Evolutionary conservation across 2,888 invertebrate genomes (phyloP), one percentile per base, ranked within the genome.

Genomic region (Archaeoteleia sp.): DNA sequence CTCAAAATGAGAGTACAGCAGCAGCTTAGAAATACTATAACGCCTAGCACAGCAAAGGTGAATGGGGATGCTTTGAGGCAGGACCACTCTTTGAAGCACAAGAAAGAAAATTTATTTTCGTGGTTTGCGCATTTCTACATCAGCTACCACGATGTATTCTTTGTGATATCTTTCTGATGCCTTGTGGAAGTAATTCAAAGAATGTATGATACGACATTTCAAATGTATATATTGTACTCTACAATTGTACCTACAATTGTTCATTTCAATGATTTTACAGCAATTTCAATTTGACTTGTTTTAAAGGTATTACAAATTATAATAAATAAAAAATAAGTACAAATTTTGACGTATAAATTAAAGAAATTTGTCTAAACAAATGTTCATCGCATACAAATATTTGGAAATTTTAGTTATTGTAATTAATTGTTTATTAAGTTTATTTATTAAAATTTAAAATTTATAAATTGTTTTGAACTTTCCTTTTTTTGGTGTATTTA

Each of bases 1-100:
- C 75, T 67, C 48, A 78, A 53, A 30, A 63, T 37, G 9, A 79
- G 49, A 13, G 79, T 72, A 20, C 77, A 77, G 35, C 73, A 76
- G 34, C 79, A 79, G 8, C 73, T 73, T 20, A 76, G n/a, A 20
- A 61, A 23, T 10, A 54, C 39, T 27, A 67, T 32, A 27, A 67
- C 12, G 13, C 54, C 46, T 6, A 71, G 7, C 8, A 49, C 30
- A 23, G 54, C 40, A 32, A 60, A 62, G 37, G 54, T 51, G 25
- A 30, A 61, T 27, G 61, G 65, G 13, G 34, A 62, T 49, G 45
- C 57, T 61, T 46, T 57, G 42, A 63, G 10, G 35, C 68, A 68
- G 30, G 54, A 43, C 63, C 63, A 68, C 25, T 48, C 63, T 68
- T 37, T 14, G 32, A 30, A 34, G 37, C 7, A 17, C 9, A 46